Evolutionary conservation across 2,888 invertebrate species (phyloP).

Genomic region (Dynastes grantii): DNA sequence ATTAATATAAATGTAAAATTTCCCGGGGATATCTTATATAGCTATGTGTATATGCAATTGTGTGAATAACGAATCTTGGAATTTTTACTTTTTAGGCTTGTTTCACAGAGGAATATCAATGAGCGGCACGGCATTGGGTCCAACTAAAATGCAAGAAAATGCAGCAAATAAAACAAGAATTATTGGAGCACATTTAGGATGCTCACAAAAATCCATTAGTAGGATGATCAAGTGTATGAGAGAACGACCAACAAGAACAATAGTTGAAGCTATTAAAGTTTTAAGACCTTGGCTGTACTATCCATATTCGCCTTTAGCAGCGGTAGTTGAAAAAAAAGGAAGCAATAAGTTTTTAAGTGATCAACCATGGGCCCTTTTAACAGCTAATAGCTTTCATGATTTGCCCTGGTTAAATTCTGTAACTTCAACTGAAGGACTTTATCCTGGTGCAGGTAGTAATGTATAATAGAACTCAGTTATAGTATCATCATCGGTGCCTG

Average conservation of each 20-base stretch:
- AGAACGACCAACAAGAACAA: constrained; percentile 73
- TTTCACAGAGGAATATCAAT: constrained; percentile 77
- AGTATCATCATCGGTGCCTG: no score
- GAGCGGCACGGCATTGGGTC: constrained; percentile 78
- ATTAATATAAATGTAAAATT: no score
- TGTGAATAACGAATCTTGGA: no score
- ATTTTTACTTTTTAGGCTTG: constrained; percentile 68
- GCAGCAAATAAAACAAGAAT: constrained; percentile 75
- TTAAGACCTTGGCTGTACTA: constrained; percentile 61
- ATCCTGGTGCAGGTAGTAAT: constrained; percentile 76
- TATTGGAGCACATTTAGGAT: constrained; percentile 75
- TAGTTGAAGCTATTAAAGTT: constrained; percentile 71
- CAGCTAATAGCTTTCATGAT: constrained; percentile 74
- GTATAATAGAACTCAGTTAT: no score
- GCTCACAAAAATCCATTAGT: constrained; percentile 71
- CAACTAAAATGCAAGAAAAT: constrained; percentile 71
- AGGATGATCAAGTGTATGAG: constrained; percentile 77
- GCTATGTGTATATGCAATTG: no score
- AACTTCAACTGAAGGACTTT: constrained; percentile 80
- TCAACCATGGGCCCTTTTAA: constrained; percentile 75
- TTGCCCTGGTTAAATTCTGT: constrained; percentile 79
- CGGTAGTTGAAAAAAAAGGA: constrained; percentile 74
- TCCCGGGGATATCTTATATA: no score
- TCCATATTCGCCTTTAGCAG: constrained; percentile 80
- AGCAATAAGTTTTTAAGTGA: constrained; percentile 73